These are phyloP conservation scores for Takifugu bimaculatus DNA, from an alignment of 2,113 vertebrate species.

Conservation along the genomic window DNA sequence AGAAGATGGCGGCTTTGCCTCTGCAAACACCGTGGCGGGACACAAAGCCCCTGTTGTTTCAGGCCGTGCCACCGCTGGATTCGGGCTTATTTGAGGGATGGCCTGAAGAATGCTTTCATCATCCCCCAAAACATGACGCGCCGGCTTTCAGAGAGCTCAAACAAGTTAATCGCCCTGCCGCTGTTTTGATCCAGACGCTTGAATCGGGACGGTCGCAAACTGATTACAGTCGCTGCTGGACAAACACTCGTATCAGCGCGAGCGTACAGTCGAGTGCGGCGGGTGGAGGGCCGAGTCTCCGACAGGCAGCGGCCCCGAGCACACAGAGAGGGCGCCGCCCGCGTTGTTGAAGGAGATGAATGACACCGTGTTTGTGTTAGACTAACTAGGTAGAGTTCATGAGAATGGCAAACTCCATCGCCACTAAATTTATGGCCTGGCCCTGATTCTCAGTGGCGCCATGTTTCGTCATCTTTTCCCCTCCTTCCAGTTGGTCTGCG, in stretches of 20 bases:
- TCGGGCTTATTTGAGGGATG: conserved; percentile 63
- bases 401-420: conserved; percentile 60
- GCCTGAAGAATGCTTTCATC: conserved; percentile 79
- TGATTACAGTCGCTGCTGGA: not conserved
- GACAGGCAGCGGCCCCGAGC: conserved; percentile 12
- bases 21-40: conserved; percentile 62
- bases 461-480: conserved; percentile 56
- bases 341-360: conserved; percentile 49
- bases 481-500: conserved; percentile 5
- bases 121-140: conserved; percentile 55
- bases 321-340: conserved; percentile 8
- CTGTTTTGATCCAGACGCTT: conserved; percentile 18
- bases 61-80: conserved; percentile 58
- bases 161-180: conserved; percentile 47
- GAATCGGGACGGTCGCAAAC: too few relatives aligned
- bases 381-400: conserved; percentile 64
- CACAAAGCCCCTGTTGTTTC: conserved; percentile 62
- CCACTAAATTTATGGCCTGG: conserved; percentile 62
- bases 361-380: conserved; percentile 47
- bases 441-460: conserved; percentile 47
- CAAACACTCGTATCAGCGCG: conserved; percentile 14
- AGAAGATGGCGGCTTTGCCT: conserved; percentile 58
- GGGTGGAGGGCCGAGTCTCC: conserved; percentile 5
- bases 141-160: conserved; percentile 50
- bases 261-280: not conserved